These are phyloP conservation scores for Coregonus ussuriensis DNA, from an alignment of 2,797 vertebrate species.

Conservation along the genomic window DNA sequence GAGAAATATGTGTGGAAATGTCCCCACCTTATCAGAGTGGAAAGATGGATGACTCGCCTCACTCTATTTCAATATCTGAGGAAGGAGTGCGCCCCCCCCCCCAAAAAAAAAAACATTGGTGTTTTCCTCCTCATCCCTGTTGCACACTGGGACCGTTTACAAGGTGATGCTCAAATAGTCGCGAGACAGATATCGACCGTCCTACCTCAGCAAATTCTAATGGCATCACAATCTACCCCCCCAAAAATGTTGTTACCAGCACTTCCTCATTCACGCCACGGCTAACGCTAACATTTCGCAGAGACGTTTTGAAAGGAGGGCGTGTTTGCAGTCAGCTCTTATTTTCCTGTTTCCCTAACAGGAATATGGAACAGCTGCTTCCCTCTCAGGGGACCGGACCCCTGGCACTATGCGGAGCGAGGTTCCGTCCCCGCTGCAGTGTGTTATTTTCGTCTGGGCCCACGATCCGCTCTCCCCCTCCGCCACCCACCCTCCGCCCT, in stretches of 20 bases:
- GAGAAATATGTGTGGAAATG: conserved; percentile 57
- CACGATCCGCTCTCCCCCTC: conserved; percentile 36
- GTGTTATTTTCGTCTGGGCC: conserved; percentile 68
- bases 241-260: conserved; percentile 43
- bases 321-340: conserved; percentile 38
- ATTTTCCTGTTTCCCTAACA: conserved; percentile 36
- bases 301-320: conserved; percentile 36
- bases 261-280: conserved; percentile 47
- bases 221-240: conserved; percentile 25
- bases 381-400: conserved; percentile 58
- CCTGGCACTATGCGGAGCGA: conserved; percentile 52
- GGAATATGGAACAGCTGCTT: conserved; percentile 72
- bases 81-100: conserved; percentile 1
- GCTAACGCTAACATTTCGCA: conserved; percentile 51
- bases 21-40: conserved; percentile 58
- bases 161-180: conserved; percentile 45
- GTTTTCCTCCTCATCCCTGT: conserved; percentile 40
- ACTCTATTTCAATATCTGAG: conserved; percentile 51
- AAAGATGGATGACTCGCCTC: conserved; percentile 58
- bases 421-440: conserved; percentile 67
- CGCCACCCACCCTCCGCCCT: conserved; percentile 37
- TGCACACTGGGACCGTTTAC: conserved; percentile 39
- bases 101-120: conserved; percentile 40
- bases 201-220: conserved; percentile 32
- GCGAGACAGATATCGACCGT: conserved; percentile 33